These are phyloP conservation scores for Pachyrhynchus sulphureomaculatus DNA, from an alignment of 1,140 invertebrate species.

Conservation along the genomic window DNA sequence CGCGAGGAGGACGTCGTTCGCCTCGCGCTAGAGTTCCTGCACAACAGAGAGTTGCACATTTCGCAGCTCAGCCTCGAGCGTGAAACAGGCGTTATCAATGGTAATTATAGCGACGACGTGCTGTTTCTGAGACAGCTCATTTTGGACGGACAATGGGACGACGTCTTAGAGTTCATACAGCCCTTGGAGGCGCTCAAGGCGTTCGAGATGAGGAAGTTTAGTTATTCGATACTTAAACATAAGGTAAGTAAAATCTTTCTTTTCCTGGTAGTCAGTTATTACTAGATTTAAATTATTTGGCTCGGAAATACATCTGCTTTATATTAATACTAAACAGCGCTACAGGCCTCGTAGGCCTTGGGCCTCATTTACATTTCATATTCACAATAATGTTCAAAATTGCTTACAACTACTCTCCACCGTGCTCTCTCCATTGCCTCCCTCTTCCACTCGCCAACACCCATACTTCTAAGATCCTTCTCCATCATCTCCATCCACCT, in stretches of 20 bases:
- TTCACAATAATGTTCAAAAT: too few species aligned
- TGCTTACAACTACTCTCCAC: too few species aligned
- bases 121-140: slow-evolving; percentile 92
- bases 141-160: slow-evolving; percentile 97
- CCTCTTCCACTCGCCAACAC: too few species aligned
- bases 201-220: slow-evolving; percentile 80
- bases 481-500: too few species aligned
- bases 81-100: slow-evolving; percentile 95
- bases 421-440: too few species aligned
- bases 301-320: too few species aligned
- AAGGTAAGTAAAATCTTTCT: slow-evolving; percentile 55
- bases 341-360: too few species aligned
- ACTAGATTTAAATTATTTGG: too few species aligned
- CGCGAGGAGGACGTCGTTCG: slow-evolving; percentile 91
- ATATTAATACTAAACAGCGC: too few species aligned
- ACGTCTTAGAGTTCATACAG: slow-evolving; percentile 94
- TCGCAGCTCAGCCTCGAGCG: slow-evolving; percentile 90
- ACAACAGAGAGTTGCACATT: slow-evolving; percentile 86
- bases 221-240: slow-evolving; percentile 83
- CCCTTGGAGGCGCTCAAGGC: slow-evolving; percentile 81
- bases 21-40: slow-evolving; percentile 87
- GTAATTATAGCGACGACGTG: slow-evolving; percentile 85
- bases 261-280: too few species aligned
- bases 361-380: too few species aligned
- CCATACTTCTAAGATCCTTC: too few species aligned